Evolutionary conservation across 2,113 vertebrate species (phyloP).

Genomic region (Ivindomyrus marchei): DNA sequence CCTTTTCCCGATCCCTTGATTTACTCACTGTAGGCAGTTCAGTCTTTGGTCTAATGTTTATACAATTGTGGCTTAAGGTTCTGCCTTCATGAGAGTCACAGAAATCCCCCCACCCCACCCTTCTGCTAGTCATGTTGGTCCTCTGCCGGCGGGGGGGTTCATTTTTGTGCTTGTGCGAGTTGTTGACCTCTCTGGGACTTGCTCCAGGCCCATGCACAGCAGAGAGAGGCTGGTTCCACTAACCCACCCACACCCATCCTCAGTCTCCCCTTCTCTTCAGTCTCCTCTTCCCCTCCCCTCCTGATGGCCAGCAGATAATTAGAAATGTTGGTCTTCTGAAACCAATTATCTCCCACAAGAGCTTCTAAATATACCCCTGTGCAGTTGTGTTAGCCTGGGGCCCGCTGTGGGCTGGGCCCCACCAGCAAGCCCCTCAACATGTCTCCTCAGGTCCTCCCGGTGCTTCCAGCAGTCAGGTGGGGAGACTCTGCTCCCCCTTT

Average conservation of each 20-base stretch:
- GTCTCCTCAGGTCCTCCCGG: not conserved
- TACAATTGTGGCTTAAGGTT: slow-evolving; percentile 53
- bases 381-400: slow-evolving; percentile 22
- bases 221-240: slow-evolving; percentile 44
- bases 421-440: not conserved
- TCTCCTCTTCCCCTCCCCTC: slow-evolving; percentile 29
- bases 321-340: slow-evolving; percentile 60
- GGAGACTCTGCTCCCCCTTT: slow-evolving; percentile 27
- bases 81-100: slow-evolving; percentile 49
- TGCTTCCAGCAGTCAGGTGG: slow-evolving; percentile 27
- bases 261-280: slow-evolving; percentile 1
- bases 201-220: slow-evolving; percentile 36
- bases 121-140: slow-evolving; percentile 14
- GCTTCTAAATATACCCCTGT: slow-evolving; percentile 54
- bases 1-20: slow-evolving; percentile 31
- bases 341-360: slow-evolving; percentile 54
- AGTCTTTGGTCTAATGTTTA: slow-evolving; percentile 64
- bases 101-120: slow-evolving; percentile 41
- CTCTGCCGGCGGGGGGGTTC: too few species aligned
- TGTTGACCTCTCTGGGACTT: slow-evolving; percentile 22
- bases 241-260: slow-evolving; percentile 1
- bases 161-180: not conserved
- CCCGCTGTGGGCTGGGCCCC: slow-evolving; percentile 17
- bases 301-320: slow-evolving; percentile 50
- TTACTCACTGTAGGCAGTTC: slow-evolving; percentile 37